Evolutionary conservation across 2,888 invertebrate species (phyloP).

Genomic region (Drosophila imparisetae): DNA sequence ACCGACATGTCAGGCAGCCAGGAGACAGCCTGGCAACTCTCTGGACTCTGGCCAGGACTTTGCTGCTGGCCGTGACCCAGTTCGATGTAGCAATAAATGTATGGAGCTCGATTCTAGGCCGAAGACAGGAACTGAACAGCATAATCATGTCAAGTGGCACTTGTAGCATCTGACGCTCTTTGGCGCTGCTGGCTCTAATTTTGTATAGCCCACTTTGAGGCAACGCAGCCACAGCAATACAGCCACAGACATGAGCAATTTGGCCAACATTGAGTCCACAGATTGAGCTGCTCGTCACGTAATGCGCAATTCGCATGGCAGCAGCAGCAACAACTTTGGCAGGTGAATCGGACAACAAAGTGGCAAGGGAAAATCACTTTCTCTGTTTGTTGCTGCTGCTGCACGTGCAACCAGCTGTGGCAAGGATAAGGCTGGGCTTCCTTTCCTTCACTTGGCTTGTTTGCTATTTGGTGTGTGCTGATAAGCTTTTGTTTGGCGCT

Average conservation of each 20-base stretch:
- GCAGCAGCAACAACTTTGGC: background rate
- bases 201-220: constrained; percentile 15
- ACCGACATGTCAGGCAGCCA: background rate
- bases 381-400: constrained; percentile 24
- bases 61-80: constrained; percentile 10
- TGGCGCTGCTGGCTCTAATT: constrained; percentile 16
- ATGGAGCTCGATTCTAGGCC: background rate
- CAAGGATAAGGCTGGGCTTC: constrained; percentile 20
- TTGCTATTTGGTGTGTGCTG: background rate
- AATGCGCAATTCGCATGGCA: constrained; percentile 16
- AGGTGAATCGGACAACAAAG: constrained; percentile 28
- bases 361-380: constrained; percentile 38
- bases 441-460: constrained; percentile 2
- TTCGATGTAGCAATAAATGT: background rate
- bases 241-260: constrained; percentile 11
- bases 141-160: constrained; percentile 14
- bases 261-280: constrained; percentile 6
- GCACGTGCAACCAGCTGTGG: constrained; percentile 46
- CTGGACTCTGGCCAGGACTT: constrained; percentile 1
- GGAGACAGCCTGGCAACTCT: background rate
- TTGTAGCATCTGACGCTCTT: constrained; percentile 19
- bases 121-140: background rate
- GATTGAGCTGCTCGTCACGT: constrained; percentile 53
- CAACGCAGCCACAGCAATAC: constrained; percentile 5
- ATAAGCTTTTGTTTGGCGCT: constrained; percentile 24